These are phyloP conservation scores for Beaufortia kweichowensis DNA, from an alignment of 2,113 vertebrate genomes.

Conservation along the genomic window DNA sequence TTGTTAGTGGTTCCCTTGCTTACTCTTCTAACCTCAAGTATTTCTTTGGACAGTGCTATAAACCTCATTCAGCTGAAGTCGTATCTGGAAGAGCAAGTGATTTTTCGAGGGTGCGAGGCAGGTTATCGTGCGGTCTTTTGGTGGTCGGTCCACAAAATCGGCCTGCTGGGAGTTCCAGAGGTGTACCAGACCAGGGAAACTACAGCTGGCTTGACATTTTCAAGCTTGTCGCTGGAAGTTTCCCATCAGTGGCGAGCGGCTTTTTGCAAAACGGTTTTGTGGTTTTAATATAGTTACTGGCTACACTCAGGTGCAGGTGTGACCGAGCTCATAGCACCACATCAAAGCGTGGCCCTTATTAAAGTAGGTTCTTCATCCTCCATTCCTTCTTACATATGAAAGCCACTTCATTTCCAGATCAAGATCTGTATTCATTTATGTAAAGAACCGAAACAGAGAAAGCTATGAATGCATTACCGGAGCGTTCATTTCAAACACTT, in stretches of 20 bases:
- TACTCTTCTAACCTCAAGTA: slow-evolving; percentile 30
- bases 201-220: slow-evolving; percentile 24
- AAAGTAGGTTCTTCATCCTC: background rate
- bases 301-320: background rate
- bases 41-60: slow-evolving; percentile 45
- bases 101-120: slow-evolving; percentile 7
- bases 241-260: slow-evolving; percentile 5
- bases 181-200: slow-evolving; percentile 3
- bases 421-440: background rate
- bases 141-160: slow-evolving; percentile 5
- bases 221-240: background rate
- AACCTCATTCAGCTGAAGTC: slow-evolving; percentile 12
- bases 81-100: background rate
- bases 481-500: background rate
- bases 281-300: background rate
- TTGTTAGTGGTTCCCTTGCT: slow-evolving; percentile 41
- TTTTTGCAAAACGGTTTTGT: slow-evolving; percentile 14
- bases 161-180: slow-evolving; percentile 13
- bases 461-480: background rate
- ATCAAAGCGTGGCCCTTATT: background rate
- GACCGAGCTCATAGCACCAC: background rate
- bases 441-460: background rate
- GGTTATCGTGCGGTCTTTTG: slow-evolving; percentile 13
- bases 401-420: background rate
- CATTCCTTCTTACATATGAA: too few species aligned